Conservation (phyloP, 2,113 vertebrate genomes). For the Lutjanus erythropterus region DNA sequence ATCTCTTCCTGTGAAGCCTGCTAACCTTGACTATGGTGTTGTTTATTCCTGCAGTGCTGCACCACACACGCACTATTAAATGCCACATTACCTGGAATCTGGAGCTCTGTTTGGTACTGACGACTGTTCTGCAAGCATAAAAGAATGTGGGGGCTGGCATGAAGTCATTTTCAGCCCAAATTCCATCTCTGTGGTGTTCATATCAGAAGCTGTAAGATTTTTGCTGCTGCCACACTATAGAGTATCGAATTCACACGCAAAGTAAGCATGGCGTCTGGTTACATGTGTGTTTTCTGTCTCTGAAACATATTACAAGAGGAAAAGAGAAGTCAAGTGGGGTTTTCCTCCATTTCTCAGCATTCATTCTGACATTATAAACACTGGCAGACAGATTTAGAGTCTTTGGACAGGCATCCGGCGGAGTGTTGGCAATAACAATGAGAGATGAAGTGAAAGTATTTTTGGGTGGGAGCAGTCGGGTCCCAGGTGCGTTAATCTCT, state of each 20-base stretch:
- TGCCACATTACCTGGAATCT: slow-evolving; percentile 57
- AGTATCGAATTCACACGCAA: not conserved
- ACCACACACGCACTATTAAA: slow-evolving; percentile 46
- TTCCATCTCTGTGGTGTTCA: slow-evolving; percentile 6
- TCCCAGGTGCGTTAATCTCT: slow-evolving; percentile 61
- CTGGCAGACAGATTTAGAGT: slow-evolving; percentile 64
- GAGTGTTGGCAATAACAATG: slow-evolving; percentile 60
- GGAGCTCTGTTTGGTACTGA: slow-evolving; percentile 30
- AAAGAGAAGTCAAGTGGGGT: slow-evolving; percentile 61
- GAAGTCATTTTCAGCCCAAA: slow-evolving; percentile 29
- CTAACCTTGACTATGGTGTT: slow-evolving; percentile 51
- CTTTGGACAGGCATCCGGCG: slow-evolving; percentile 68
- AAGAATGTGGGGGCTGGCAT: slow-evolving; percentile 28
- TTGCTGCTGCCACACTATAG: not conserved
- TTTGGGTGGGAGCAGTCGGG: slow-evolving; percentile 51
- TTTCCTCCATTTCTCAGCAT: slow-evolving; percentile 66
- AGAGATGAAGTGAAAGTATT: slow-evolving; percentile 61
- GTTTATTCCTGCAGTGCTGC: slow-evolving; percentile 48
- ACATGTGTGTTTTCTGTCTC: slow-evolving; percentile 37
- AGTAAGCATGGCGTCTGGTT: not conserved
- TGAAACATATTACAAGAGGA: slow-evolving; percentile 39
- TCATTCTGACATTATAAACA: slow-evolving; percentile 73
- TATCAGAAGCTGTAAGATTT: slow-evolving; percentile 15
- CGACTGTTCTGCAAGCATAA: slow-evolving; percentile 22
- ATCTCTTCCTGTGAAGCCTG: slow-evolving; percentile 52